Conservation (phyloP, 2,797 vertebrate species). For the Smutsia temminckii region DNA sequence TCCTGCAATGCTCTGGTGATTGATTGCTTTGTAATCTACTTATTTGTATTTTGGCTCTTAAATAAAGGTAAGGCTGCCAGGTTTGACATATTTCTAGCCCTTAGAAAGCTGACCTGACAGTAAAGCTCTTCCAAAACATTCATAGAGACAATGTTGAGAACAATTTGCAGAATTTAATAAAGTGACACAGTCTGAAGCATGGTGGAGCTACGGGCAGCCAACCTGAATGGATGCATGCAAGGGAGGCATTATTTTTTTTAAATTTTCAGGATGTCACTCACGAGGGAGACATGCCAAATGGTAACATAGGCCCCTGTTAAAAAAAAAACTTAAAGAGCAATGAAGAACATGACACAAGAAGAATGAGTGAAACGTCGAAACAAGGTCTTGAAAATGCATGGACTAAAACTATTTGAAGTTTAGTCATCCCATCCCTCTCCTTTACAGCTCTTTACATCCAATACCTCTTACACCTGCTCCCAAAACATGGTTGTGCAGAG, state of each 20-base stretch:
- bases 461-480: neutral
- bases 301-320: conserved; percentile 49
- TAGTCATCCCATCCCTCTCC: neutral
- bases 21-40: conserved; percentile 76
- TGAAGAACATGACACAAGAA: neutral
- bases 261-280: conserved; percentile 76
- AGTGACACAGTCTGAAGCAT: conserved; percentile 76
- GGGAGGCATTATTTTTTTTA: conserved; percentile 72
- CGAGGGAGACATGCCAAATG: conserved; percentile 78
- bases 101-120: conserved; percentile 76
- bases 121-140: conserved; percentile 78
- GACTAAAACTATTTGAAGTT: neutral
- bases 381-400: neutral
- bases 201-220: conserved; percentile 60
- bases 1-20: conserved; percentile 58
- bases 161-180: conserved; percentile 75
- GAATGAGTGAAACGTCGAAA: conserved; percentile 10
- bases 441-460: neutral
- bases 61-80: conserved; percentile 74
- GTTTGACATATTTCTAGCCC: conserved; percentile 76
- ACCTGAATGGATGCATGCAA: conserved; percentile 52
- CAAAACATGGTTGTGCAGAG: neutral
- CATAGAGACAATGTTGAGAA: conserved; percentile 73
- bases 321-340: conserved; percentile 40
- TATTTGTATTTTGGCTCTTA: conserved; percentile 79